Evolutionary conservation across 2,113 vertebrate species (phyloP).

Genomic region (Pristiophorus japonicus): DNA sequence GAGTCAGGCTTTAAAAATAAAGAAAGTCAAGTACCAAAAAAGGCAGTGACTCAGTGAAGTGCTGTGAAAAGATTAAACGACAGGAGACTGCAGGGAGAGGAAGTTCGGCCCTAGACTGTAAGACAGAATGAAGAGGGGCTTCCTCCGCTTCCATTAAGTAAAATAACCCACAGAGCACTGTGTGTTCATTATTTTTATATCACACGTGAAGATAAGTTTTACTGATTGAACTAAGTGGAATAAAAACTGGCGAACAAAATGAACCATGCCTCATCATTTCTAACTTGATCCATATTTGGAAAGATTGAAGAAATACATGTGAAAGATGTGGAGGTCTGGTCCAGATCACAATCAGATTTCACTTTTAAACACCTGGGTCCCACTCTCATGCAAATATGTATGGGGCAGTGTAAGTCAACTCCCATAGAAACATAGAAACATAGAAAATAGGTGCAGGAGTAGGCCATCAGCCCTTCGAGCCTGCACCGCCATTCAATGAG

Average conservation of each 20-base stretch:
- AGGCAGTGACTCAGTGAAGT: neutral
- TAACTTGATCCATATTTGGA: neutral
- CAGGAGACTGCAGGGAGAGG: too few species aligned
- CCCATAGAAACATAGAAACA: too few species aligned
- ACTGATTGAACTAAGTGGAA: neutral
- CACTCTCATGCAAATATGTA: neutral
- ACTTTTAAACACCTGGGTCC: neutral
- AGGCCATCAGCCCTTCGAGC: too few species aligned
- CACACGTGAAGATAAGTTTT: neutral
- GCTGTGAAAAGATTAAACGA: too few species aligned
- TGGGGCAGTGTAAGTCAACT: neutral
- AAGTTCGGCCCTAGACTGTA: neutral
- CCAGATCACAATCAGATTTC: neutral
- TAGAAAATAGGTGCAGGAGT: too few species aligned
- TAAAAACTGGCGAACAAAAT: neutral
- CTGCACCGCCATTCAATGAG: too few species aligned
- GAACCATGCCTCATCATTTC: neutral
- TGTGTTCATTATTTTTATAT: neutral
- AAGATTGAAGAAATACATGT: neutral
- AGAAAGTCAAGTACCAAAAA: too few species aligned
- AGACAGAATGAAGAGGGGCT: neutral
- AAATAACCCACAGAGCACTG: neutral
- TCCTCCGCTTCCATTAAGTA: neutral
- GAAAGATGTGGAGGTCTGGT: neutral
- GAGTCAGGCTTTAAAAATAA: neutral